Evolutionary conservation across 2,888 invertebrate species (phyloP).

Genomic region (Fabriciana adippe): DNA sequence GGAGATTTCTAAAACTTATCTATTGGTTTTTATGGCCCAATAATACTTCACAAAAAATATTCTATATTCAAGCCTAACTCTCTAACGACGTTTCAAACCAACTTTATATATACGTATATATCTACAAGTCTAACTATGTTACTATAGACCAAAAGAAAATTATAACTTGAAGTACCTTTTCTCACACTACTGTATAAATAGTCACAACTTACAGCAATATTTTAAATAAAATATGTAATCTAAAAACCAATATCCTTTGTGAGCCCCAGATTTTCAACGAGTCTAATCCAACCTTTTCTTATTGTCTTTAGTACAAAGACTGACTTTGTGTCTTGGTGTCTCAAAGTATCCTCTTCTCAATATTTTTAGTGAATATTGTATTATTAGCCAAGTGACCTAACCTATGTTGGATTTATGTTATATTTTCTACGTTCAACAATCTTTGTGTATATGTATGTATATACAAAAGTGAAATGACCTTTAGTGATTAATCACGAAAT

Average conservation of each 20-base stretch:
- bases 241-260: slow-evolving; percentile 41
- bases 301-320: slow-evolving; percentile 46
- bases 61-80: too few relatives aligned
- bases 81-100: too few relatives aligned
- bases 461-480: too few relatives aligned
- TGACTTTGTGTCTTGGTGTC: slow-evolving; percentile 58
- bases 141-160: too few relatives aligned
- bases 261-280: slow-evolving; percentile 42
- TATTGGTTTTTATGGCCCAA: too few relatives aligned
- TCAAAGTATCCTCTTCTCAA: slow-evolving; percentile 64
- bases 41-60: too few relatives aligned
- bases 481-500: too few relatives aligned
- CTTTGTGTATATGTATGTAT: neutral
- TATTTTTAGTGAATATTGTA: slow-evolving; percentile 53
- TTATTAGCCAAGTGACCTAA: slow-evolving; percentile 30
- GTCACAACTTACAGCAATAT: neutral
- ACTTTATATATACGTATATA: too few relatives aligned
- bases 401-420: neutral
- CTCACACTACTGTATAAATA: neutral
- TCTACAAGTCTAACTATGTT: too few relatives aligned
- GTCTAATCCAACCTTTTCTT: slow-evolving; percentile 36
- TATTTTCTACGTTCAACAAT: neutral
- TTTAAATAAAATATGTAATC: slow-evolving; percentile 20
- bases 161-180: too few relatives aligned
- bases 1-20: too few relatives aligned